Base-by-base conservation (phyloP, 2,888 invertebrate species). In the Morpho helenor region DNA sequence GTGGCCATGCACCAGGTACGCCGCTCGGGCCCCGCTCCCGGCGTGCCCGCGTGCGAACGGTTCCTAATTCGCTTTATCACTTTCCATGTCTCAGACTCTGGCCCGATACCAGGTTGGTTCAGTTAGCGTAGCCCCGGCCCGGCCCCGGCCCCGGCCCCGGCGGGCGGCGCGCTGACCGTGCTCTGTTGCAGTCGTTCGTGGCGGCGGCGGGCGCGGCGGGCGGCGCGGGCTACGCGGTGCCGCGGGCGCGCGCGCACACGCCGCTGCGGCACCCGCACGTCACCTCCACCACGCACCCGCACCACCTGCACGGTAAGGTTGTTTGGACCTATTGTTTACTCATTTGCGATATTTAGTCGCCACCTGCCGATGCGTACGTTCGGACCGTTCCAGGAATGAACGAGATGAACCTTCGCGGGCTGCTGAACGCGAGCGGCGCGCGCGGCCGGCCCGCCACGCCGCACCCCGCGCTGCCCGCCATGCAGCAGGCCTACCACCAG, bases 201-300 rank as follows among this genome's bases (percentile, higher is more conserved):
- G 72, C 71, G 65, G 68, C 67, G 48, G 64, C 52, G 60, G 65
- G 41, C 66, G 67, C 57, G 57, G 57, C 43, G 49, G 67, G 66
- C 9, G 67, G 58, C 73, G 64, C 63, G 61, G 74, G 73, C 57
- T 68, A 74, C 67, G 63, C 63, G 65, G 58, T 63, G 67, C 63
- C 65, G 64, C 62, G 62, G 74, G 73, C 62, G 81, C 71, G 72
- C 69, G 74, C 80, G 61, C 82, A 82, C 65, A 85, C 90, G 60
- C 90, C 86, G 70, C 80, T 83, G 72, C 89, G 92, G 52, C 93
- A 92, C 73, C 85, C 92, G 70, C 93, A 92, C 82, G 93, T 93
- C 74, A 92, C 93, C 69, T 93, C 93, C 76, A 93, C 93, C 68
- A 93, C 93, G 73, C 93, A 93, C 77, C 93, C 93, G 67, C 93